Conservation (phyloP, 2,888 invertebrate genomes). For the Sarcophaga variegata region DNA sequence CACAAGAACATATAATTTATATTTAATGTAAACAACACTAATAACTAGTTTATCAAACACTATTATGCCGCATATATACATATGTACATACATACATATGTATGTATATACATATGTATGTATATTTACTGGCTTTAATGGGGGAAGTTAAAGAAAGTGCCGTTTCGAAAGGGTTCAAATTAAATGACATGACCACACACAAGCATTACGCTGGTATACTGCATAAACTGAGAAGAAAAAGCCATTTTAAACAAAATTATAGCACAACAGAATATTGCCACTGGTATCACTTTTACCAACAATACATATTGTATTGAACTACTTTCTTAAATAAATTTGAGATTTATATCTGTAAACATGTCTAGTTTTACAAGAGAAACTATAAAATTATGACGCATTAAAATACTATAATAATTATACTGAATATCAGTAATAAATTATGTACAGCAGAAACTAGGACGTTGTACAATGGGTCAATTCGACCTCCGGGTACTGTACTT, state of each 20-base stretch:
- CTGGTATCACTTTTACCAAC: too few species aligned
- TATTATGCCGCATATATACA: not conserved
- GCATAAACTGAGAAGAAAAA: conserved; percentile 1
- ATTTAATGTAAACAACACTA: conserved; percentile 6
- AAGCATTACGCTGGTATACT: conserved; percentile 27
- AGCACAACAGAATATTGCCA: too few species aligned
- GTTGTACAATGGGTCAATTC: too few species aligned
- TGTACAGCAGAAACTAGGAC: too few species aligned
- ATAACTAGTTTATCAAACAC: conserved; percentile 24
- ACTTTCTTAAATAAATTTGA: too few species aligned
- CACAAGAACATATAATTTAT: not conserved
- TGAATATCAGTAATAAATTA: too few species aligned
- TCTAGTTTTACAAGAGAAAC: too few species aligned
- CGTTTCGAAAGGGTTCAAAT: conserved; percentile 43
- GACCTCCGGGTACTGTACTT: too few species aligned
- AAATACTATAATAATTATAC: too few species aligned
- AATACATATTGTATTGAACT: too few species aligned
- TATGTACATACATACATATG: not conserved
- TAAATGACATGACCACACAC: conserved; percentile 56
- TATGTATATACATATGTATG: not conserved
- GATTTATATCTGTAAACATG: too few species aligned
- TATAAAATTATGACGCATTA: too few species aligned
- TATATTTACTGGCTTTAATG: conserved; percentile 13
- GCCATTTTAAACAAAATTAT: not conserved
- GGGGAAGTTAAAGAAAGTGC: not conserved